These are phyloP conservation scores for Parnassius mnemosyne DNA, from an alignment of 2,888 invertebrate genomes.

Conservation along the genomic window DNA sequence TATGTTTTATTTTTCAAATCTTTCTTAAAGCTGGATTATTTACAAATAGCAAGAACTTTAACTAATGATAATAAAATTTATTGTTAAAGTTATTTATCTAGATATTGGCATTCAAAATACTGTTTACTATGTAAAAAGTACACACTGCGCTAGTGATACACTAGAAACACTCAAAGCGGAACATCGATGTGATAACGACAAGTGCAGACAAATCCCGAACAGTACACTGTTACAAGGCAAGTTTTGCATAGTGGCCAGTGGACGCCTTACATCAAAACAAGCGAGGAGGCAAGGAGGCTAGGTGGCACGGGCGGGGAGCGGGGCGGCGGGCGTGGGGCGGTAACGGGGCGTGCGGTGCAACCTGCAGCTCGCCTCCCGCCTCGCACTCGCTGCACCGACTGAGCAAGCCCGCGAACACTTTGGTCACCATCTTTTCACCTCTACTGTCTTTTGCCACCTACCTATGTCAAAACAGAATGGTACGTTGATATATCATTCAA, in stretches of 20 bases:
- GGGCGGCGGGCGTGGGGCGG: constrained; percentile 59
- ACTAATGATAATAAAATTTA: too few species aligned
- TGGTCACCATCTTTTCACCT: constrained; percentile 29
- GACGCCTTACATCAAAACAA: constrained; percentile 79
- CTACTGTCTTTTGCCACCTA: too few species aligned
- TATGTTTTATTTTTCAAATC: too few species aligned
- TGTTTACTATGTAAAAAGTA: background rate
- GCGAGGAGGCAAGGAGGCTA: constrained; percentile 60
- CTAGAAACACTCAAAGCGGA: constrained; percentile 13
- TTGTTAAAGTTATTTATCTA: too few species aligned
- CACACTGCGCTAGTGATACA: background rate
- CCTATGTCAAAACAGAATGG: too few species aligned
- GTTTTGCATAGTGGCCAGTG: constrained; percentile 72
- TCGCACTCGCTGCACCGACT: constrained; percentile 54
- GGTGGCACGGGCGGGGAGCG: constrained; percentile 35
- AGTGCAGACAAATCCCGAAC: constrained; percentile 43
- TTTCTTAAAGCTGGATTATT: too few species aligned
- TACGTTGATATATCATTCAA: too few species aligned
- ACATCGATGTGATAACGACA: constrained; percentile 35
- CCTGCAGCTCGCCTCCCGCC: constrained; percentile 48
- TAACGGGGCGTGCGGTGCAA: constrained; percentile 66
- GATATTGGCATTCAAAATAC: background rate
- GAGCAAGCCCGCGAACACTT: constrained; percentile 31
- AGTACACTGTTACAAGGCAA: constrained; percentile 21
- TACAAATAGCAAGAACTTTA: too few species aligned